Evolutionary conservation across 2,888 invertebrate species (phyloP), one percentile per base, ranked within the genome.

Genomic region (Gibbula magus): DNA sequence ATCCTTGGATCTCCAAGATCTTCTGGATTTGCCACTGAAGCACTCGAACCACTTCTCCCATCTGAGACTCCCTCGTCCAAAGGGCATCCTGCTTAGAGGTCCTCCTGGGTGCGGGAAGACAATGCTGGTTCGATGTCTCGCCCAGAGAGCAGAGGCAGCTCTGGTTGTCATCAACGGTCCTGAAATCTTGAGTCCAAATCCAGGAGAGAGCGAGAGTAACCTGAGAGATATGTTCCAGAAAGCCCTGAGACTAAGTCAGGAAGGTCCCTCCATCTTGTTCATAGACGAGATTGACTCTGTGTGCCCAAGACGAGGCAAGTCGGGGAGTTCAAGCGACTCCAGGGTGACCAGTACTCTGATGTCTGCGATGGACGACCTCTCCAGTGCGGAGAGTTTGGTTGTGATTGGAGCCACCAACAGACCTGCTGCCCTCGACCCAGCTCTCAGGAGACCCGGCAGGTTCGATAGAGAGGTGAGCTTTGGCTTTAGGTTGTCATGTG

Each of bases 71-170:
- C 70, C 81, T 32, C 81, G 82, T 51, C 88, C 89, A 0, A 79
- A 81, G n/a, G 90, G 91, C 5, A 84, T 91, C 18, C 78, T 91
- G 20, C 82, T 92, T 4, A 81, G 86, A 73, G 92, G 92, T 2
- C 91, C 92, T 18, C 88, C 91, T 53, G 92, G 92, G 0, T 89
- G 89, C 83, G 91, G 92, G 0, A 92, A 92, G 79, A 89, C 91
- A 0, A 87, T 98, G 96, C 90, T 98, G 93, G 78, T 98, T 96
- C 89, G 96, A 93, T 93, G 88, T 92, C 93, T 90, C 90, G 90
- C 89, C 92, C 91, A 85, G 90, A 93, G 88, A 52, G 91, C 93
- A 85, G 86, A 88, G n/a, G 93, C 94, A 80, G 93, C 93, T 80
- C 89, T 94, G 18, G 91, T 94, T 70, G 87, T 90, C 18, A 88